These are phyloP conservation scores for Leptura quadrifasciata DNA, from an alignment of 2,888 invertebrate genomes.

Conservation along the genomic window DNA sequence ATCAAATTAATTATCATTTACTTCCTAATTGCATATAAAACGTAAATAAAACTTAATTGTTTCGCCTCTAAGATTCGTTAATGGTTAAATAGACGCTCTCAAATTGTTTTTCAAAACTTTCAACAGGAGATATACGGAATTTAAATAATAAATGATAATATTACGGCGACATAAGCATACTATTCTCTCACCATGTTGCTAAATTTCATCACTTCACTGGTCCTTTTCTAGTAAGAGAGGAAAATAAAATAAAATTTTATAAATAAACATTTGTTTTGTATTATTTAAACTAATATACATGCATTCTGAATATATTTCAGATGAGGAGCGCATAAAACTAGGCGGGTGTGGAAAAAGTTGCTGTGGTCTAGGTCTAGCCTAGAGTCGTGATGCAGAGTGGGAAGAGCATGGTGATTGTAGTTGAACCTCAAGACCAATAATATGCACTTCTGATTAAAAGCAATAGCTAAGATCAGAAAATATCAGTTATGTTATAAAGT, in stretches of 20 bases:
- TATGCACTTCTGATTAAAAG: neutral
- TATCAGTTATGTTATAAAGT: neutral
- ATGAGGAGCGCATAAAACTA: slow-evolving; percentile 67
- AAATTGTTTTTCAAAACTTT: slow-evolving; percentile 1
- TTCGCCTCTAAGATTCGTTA: neutral
- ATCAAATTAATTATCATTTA: neutral
- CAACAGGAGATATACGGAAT: neutral
- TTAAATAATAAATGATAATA: neutral
- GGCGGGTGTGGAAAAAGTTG: slow-evolving; percentile 56
- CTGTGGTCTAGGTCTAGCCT: slow-evolving; percentile 41
- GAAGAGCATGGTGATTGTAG: neutral
- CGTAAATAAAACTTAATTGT: neutral
- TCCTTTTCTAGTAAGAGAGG: slow-evolving; percentile 21
- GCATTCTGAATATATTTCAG: slow-evolving; percentile 73
- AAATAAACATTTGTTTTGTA: slow-evolving; percentile 71
- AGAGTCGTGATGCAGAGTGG: neutral
- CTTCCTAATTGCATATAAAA: neutral
- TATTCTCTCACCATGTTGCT: neutral
- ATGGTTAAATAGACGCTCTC: neutral
- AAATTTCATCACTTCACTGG: neutral
- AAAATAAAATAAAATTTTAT: slow-evolving; percentile 61
- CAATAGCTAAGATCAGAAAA: neutral
- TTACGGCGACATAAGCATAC: neutral
- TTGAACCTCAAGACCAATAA: slow-evolving; percentile 4
- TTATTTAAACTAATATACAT: slow-evolving; percentile 73